Conservation (phyloP, 2,888 invertebrate species). For the Campoplex capitator region DNA sequence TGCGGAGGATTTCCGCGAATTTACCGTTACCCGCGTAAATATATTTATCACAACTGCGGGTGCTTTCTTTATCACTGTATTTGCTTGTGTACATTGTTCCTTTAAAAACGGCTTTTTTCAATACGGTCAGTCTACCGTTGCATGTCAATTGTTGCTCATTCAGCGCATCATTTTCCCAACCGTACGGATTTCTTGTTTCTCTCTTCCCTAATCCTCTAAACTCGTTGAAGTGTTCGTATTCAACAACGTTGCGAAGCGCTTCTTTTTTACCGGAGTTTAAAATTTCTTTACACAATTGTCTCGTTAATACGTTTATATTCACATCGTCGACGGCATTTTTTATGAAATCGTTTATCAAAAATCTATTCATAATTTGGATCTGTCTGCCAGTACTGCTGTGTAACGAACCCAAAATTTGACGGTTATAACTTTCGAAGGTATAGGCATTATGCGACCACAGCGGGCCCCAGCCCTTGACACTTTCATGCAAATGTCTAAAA, state of each 20-base stretch:
- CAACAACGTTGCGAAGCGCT: conserved; percentile 26
- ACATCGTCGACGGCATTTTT: conserved; percentile 34
- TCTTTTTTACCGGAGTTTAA: conserved; percentile 40
- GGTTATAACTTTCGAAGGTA: conserved; percentile 51
- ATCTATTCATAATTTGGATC: conserved; percentile 40
- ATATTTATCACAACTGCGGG: conserved; percentile 47
- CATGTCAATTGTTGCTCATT: conserved; percentile 35
- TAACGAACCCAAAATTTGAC: conserved; percentile 47
- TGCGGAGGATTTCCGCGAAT: conserved; percentile 47
- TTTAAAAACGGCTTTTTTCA: conserved; percentile 49
- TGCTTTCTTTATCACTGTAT: conserved; percentile 41
- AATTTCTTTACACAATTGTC: conserved; percentile 49
- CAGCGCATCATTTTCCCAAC: conserved; percentile 31
- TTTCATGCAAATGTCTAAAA: conserved; percentile 40
- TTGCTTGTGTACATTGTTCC: conserved; percentile 50
- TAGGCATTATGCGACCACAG: conserved; percentile 54
- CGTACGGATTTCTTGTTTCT: conserved; percentile 25
- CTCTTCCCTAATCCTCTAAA: conserved; percentile 37
- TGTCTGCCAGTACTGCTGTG: conserved; percentile 54
- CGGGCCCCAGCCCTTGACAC: conserved; percentile 55
- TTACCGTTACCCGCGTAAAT: conserved; percentile 32
- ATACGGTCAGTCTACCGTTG: conserved; percentile 41
- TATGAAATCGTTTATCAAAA: conserved; percentile 24
- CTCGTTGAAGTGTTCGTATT: conserved; percentile 37
- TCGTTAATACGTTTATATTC: conserved; percentile 34